phyloP scores from a whole-genome alignment of 2,113 vertebrate genomes.

The Etheostoma spectabile region DNA sequence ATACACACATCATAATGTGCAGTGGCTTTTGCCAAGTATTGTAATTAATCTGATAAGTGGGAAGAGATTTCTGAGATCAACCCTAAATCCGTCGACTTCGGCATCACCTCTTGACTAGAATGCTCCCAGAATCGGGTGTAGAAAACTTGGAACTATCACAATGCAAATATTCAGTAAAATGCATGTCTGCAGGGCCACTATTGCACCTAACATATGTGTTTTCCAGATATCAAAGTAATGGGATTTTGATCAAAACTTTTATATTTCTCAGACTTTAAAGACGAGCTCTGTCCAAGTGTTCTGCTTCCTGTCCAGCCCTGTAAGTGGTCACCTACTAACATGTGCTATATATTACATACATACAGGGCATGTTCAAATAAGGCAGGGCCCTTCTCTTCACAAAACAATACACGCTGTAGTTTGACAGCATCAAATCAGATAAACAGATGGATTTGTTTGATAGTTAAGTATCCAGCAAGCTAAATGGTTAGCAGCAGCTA shows the following conservation, averaged over 20 bases:
- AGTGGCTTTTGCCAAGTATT: neutral
- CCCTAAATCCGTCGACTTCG: neutral
- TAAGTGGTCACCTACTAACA: slow-evolving; percentile 42
- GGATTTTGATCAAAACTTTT: slow-evolving; percentile 33
- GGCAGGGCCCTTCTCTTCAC: slow-evolving; percentile 31
- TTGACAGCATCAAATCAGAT: slow-evolving; percentile 16
- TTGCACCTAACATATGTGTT: neutral
- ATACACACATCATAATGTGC: neutral
- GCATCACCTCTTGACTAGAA: neutral
- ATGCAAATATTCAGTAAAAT: neutral
- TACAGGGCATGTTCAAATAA: slow-evolving; percentile 8
- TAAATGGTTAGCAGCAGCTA: slow-evolving; percentile 6
- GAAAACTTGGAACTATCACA: slow-evolving; percentile 3
- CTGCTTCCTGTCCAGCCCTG: slow-evolving; percentile 22
- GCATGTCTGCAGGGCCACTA: neutral
- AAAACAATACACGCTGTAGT: slow-evolving; percentile 1
- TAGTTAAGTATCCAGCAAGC: neutral
- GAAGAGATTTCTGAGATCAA: neutral
- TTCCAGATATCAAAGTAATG: slow-evolving; percentile 18
- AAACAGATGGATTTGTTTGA: slow-evolving; percentile 29
- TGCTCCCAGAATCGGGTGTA: neutral
- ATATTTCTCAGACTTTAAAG: slow-evolving; percentile 10
- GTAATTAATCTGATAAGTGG: neutral
- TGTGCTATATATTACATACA: slow-evolving; percentile 30
- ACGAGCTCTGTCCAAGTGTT: slow-evolving; percentile 27